Percentiles rank a stretch among this genome's conserved stretches.
Evolutionary conservation across 1,140 invertebrate genomes (phyloP).

Genomic region (Anthonomus grandis): DNA sequence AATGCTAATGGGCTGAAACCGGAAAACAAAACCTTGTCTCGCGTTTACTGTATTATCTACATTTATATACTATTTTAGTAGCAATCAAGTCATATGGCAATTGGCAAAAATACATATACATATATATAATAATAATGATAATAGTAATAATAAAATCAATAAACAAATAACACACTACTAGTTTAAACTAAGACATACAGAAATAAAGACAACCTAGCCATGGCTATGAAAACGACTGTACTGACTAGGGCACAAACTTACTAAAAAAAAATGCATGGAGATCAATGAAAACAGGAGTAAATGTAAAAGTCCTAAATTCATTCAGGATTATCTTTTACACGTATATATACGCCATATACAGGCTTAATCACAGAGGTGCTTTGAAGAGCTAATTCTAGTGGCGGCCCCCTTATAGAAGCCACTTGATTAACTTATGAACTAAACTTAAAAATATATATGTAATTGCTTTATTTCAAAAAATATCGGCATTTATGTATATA

Average conservation of each 20-base stretch:
- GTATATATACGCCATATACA: constrained; percentile 34
- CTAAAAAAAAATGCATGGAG: constrained; percentile 47
- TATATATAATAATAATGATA: too few species aligned
- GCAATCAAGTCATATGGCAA: constrained; percentile 24
- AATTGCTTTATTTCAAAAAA: constrained; percentile 49
- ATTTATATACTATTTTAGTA: constrained; percentile 9
- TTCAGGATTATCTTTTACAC: constrained; percentile 25
- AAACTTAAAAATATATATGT: constrained; percentile 30
- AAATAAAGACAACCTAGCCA: constrained; percentile 45
- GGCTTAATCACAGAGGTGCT: constrained; percentile 50
- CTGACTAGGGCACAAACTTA: constrained; percentile 47
- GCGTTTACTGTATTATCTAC: constrained; percentile 1
- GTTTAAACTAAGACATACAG: constrained; percentile 37
- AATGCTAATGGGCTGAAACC: constrained; percentile 7
- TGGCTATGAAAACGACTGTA: constrained; percentile 43
- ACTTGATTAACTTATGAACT: constrained; percentile 35
- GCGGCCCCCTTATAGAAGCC: constrained; percentile 16
- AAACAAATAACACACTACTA: constrained; percentile 41
- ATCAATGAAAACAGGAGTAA: constrained; percentile 48
- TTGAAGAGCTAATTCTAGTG: constrained; percentile 48
- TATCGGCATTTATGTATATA: constrained; percentile 42
- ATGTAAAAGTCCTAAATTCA: constrained; percentile 30
- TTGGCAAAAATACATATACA: constrained; percentile 24
- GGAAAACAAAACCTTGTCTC: constrained; percentile 9
- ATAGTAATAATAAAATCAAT: constrained; percentile 21